phyloP scores from a whole-genome alignment of 2,797 vertebrate species.

The Spinus olivaceus region DNA sequence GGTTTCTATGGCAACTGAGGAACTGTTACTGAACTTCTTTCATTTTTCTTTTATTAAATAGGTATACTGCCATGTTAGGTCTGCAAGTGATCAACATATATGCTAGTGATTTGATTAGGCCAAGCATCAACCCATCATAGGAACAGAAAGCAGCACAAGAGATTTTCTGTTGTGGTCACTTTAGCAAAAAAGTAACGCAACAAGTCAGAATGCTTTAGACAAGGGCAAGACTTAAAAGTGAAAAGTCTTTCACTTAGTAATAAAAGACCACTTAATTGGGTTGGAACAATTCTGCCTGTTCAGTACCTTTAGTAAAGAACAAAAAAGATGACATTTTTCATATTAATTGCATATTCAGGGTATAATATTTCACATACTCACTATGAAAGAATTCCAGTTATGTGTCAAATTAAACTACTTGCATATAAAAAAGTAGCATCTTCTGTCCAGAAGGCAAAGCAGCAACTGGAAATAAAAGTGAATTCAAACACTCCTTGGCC shows the following conservation, averaged over 20 bases:
- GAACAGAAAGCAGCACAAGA: constrained; percentile 41
- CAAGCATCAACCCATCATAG: not conserved
- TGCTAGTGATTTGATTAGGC: not conserved
- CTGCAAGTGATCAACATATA: not conserved
- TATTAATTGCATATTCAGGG: constrained; percentile 67
- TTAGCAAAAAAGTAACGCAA: constrained; percentile 9
- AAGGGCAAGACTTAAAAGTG: constrained; percentile 46
- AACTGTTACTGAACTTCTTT: not conserved
- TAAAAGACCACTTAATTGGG: constrained; percentile 47
- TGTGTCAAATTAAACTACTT: constrained; percentile 63
- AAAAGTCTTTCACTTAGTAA: constrained; percentile 57
- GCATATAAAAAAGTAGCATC: constrained; percentile 43
- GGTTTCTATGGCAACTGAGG: not conserved
- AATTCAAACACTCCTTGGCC: constrained; percentile 7
- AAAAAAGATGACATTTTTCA: constrained; percentile 50
- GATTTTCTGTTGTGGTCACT: not conserved
- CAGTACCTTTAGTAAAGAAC: constrained; percentile 55
- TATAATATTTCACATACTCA: constrained; percentile 70
- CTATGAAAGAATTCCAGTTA: constrained; percentile 67
- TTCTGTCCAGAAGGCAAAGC: constrained; percentile 44
- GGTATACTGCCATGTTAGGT: not conserved
- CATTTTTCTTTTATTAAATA: not conserved
- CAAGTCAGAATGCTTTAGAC: constrained; percentile 41
- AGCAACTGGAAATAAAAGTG: constrained; percentile 15
- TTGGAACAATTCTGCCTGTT: constrained; percentile 36